A percentile compares a stretch with the other conserved stretches of the same genome.
Evolutionary conservation across 2,797 vertebrate genomes (phyloP).

Genomic region (Enoplosus armatus): DNA sequence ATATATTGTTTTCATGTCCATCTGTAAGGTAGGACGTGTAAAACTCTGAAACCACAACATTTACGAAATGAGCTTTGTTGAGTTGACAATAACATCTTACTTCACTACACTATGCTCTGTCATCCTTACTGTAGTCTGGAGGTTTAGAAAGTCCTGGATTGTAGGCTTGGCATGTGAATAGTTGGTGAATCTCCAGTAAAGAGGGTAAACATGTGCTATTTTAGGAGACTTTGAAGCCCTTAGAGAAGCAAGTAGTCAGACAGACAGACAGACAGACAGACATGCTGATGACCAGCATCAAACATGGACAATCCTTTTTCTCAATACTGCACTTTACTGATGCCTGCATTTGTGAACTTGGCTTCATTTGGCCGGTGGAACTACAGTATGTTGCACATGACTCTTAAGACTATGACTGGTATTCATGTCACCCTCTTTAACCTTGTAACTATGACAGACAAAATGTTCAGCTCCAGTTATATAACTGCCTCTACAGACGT

Average conservation of each 20-base stretch:
- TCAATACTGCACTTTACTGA: not conserved
- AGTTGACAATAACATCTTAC: not conserved
- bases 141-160: not conserved
- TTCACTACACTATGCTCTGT: not conserved
- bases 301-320: slow-evolving; percentile 11
- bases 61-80: not conserved
- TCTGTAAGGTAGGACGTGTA: not conserved
- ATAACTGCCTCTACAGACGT: slow-evolving; percentile 80
- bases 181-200: not conserved
- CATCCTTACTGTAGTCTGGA: not conserved
- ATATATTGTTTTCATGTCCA: not conserved
- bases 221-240: not conserved
- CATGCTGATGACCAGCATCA: slow-evolving; percentile 26
- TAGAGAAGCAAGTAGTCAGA: not conserved
- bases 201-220: not conserved
- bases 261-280: slow-evolving; percentile 20
- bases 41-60: not conserved
- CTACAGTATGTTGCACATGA: slow-evolving; percentile 78
- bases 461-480: slow-evolving; percentile 85
- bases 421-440: slow-evolving; percentile 82
- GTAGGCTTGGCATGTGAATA: not conserved
- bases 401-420: slow-evolving; percentile 77
- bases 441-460: slow-evolving; percentile 83
- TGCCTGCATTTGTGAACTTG: slow-evolving; percentile 34
- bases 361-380: slow-evolving; percentile 52